Conservation (phyloP, 1,140 invertebrate species). For the Planococcus citri region DNA sequence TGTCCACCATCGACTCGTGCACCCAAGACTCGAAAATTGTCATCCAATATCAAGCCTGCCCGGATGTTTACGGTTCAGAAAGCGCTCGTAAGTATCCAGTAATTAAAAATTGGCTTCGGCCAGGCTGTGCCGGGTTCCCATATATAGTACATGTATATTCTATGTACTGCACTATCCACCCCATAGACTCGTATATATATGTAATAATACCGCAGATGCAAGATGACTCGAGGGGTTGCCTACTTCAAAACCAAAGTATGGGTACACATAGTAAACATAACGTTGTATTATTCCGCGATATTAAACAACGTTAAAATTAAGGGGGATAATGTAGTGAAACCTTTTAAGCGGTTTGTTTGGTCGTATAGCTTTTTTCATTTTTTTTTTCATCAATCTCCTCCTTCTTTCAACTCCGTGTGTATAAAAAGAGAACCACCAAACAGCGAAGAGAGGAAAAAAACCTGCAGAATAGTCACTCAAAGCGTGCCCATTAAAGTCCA, state of each 20-base stretch:
- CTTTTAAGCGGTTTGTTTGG: conserved; percentile 2
- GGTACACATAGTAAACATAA: conserved; percentile 28
- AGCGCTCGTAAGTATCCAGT: conserved; percentile 57
- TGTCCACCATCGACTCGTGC: conserved; percentile 48
- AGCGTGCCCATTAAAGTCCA: background rate
- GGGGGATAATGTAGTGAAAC: conserved; percentile 12
- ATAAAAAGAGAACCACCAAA: too few species aligned
- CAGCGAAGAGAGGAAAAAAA: background rate
- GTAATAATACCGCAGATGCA: too few species aligned
- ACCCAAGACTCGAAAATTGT: conserved; percentile 47
- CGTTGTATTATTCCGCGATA: conserved; percentile 29
- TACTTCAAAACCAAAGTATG: too few species aligned
- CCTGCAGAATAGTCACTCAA: conserved; percentile 6
- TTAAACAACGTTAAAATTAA: conserved; percentile 27
- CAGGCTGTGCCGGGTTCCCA: too few species aligned
- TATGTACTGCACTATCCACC: too few species aligned
- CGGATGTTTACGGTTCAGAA: conserved; percentile 48
- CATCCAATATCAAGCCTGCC: conserved; percentile 51
- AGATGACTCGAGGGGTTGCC: too few species aligned
- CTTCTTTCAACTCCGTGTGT: background rate
- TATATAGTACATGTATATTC: too few species aligned
- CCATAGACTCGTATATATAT: too few species aligned
- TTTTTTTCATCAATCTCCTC: background rate
- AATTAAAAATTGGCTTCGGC: too few species aligned
- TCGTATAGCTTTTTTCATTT: conserved; percentile 24